These are phyloP conservation scores for Microplitis manilae DNA, from an alignment of 2,888 invertebrate genomes.

Conservation along the genomic window DNA sequence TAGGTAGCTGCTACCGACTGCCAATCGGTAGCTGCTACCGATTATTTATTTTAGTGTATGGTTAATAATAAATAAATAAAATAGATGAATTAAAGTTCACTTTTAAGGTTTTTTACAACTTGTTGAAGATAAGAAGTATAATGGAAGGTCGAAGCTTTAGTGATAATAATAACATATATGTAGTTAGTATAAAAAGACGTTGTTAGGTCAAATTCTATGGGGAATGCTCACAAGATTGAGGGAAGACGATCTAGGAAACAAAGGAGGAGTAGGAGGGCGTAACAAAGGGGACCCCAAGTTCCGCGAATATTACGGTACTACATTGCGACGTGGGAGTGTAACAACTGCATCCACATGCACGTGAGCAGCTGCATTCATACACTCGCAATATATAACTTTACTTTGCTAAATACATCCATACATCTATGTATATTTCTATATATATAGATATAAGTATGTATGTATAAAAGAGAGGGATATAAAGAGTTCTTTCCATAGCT, in stretches of 20 bases:
- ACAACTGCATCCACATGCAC: conserved; percentile 61
- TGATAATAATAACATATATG: too few species aligned
- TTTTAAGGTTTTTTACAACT: too few species aligned
- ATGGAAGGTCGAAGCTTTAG: too few species aligned
- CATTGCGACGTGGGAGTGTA: conserved; percentile 70
- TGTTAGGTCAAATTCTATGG: neutral
- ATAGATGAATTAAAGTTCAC: too few species aligned
- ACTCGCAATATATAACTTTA: conserved; percentile 51
- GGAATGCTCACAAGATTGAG: conserved; percentile 2
- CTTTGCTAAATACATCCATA: conserved; percentile 47
- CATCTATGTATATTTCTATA: neutral
- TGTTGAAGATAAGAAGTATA: too few species aligned
- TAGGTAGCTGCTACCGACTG: too few species aligned
- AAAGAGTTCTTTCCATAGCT: conserved; percentile 18
- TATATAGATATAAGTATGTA: conserved; percentile 23
- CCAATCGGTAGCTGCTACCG: too few species aligned
- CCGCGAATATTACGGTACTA: conserved; percentile 71
- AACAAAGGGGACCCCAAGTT: conserved; percentile 54
- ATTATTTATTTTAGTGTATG: too few species aligned
- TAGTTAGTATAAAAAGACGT: neutral
- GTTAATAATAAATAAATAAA: too few species aligned
- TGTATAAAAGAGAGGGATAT: conserved; percentile 32
- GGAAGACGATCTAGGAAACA: neutral
- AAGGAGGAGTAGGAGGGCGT: conserved; percentile 39
- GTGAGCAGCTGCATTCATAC: conserved; percentile 53